Evolutionary conservation across 2,113 vertebrate genomes (phyloP).

Genomic region (Thamnaconus septentrionalis): DNA sequence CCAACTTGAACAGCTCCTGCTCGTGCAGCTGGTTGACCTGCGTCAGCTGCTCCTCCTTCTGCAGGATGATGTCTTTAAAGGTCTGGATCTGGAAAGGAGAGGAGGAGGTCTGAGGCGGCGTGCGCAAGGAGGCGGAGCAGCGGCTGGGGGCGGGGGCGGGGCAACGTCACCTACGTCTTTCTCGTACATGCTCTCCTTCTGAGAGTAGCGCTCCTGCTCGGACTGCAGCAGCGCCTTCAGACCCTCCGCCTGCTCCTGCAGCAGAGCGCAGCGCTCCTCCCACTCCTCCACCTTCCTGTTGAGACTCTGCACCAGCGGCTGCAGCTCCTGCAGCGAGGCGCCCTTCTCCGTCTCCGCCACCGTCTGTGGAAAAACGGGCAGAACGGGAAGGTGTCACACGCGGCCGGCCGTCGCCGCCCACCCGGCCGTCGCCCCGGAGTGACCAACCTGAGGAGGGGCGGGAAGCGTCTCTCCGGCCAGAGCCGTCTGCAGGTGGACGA

Average conservation of each 20-base stretch:
- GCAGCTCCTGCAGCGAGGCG: constrained; percentile 74
- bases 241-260: constrained; percentile 80
- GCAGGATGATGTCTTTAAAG: constrained; percentile 84
- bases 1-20: constrained; percentile 87
- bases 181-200: constrained; percentile 83
- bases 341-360: constrained; percentile 54
- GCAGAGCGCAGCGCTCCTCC: constrained; percentile 84
- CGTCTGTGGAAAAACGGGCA: constrained; percentile 36
- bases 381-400: background rate
- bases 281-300: constrained; percentile 86
- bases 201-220: constrained; percentile 78
- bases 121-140: background rate
- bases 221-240: constrained; percentile 77
- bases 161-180: constrained; percentile 76
- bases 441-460: constrained; percentile 64
- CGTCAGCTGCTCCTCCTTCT: constrained; percentile 81
- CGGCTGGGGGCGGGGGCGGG: background rate
- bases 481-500: constrained; percentile 81
- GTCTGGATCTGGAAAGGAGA: constrained; percentile 77
- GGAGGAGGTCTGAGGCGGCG: background rate
- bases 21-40: constrained; percentile 82
- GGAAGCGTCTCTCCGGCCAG: constrained; percentile 55
- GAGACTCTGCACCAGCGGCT: constrained; percentile 81
- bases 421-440: background rate
- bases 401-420: background rate